Evolutionary conservation across 2,888 invertebrate species (phyloP).

Genomic region (Eurytoma adleriae): DNA sequence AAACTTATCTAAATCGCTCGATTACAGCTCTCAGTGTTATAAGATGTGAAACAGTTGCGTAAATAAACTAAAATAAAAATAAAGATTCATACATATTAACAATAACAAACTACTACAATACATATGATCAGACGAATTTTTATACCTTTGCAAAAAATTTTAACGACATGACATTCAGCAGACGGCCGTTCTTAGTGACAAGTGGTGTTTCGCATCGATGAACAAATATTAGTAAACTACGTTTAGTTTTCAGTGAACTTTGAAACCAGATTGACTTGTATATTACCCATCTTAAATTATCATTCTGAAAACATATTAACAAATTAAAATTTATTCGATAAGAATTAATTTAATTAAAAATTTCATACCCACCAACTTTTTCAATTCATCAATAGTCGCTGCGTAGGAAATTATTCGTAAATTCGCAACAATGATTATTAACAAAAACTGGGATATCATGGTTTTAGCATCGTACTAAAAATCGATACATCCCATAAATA

Average conservation of each 20-base stretch:
- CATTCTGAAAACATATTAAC: conserved; percentile 27
- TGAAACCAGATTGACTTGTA: conserved; percentile 40
- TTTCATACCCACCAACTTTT: conserved; percentile 35
- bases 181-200: conserved; percentile 12
- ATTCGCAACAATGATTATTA: conserved; percentile 29
- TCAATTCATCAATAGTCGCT: conserved; percentile 55
- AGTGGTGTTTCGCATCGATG: conserved; percentile 41
- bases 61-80: conserved; percentile 21
- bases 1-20: conserved; percentile 1
- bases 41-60: conserved; percentile 3
- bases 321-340: too few species aligned
- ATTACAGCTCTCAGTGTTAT: conserved; percentile 28
- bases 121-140: background rate
- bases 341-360: too few species aligned
- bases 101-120: background rate
- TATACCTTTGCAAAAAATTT: conserved; percentile 23
- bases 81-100: background rate
- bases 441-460: conserved; percentile 43
- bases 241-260: background rate
- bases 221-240: conserved; percentile 39
- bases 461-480: conserved; percentile 40
- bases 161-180: conserved; percentile 21
- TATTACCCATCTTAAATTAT: conserved; percentile 30
- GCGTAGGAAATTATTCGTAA: conserved; percentile 39
- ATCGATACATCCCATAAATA: background rate